phyloP scores from a whole-genome alignment of 1,140 invertebrate genomes.

The Brachionus koreanus region DNA sequence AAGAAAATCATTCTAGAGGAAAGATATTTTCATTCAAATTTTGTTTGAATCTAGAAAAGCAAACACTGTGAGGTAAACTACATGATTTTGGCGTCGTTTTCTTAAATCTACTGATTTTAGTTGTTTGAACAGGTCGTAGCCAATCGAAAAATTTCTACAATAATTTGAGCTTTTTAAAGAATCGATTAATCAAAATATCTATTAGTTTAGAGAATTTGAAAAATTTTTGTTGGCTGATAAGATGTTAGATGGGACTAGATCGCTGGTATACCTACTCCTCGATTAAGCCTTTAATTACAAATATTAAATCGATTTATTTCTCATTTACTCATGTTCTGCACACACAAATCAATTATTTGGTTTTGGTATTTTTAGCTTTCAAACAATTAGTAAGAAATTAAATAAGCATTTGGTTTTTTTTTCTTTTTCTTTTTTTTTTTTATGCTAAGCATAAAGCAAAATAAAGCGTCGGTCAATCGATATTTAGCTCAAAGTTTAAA shows the following conservation, averaged over 20 bases:
- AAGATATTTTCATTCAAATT: neutral
- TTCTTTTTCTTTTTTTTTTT: neutral
- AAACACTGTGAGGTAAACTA: neutral
- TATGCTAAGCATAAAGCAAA: conserved; percentile 10
- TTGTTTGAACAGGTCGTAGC: neutral
- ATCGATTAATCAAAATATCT: conserved; percentile 22
- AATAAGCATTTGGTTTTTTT: neutral
- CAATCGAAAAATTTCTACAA: neutral
- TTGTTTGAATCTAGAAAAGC: neutral
- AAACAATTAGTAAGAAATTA: conserved; percentile 31
- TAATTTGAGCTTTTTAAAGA: neutral
- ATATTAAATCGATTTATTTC: conserved; percentile 19
- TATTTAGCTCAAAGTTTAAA: neutral
- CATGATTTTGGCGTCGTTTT: neutral
- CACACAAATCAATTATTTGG: conserved; percentile 31
- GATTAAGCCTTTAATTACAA: conserved; percentile 28
- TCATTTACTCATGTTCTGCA: conserved; percentile 28
- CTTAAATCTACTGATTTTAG: neutral
- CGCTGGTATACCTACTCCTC: neutral
- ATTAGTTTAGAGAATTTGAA: neutral
- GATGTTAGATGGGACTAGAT: neutral
- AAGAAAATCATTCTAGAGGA: neutral
- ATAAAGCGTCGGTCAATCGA: neutral
- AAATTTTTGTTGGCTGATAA: neutral
- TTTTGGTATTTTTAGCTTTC: conserved; percentile 9